These are phyloP conservation scores for Pyxicephalus adspersus DNA, from an alignment of 2,113 vertebrate species.

Conservation along the genomic window DNA sequence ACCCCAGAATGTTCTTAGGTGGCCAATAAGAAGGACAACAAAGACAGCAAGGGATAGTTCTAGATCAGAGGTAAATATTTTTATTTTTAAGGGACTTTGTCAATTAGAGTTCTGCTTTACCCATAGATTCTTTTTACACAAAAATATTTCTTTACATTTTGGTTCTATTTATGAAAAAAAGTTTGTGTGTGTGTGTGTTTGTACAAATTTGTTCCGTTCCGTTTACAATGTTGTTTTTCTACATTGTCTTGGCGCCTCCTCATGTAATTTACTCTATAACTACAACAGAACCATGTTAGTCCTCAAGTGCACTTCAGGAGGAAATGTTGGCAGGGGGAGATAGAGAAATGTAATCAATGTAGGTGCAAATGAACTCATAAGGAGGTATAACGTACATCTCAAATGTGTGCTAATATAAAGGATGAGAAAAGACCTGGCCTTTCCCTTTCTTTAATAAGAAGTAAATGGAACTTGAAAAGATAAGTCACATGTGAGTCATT, in stretches of 20 bases:
- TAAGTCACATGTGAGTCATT: slow-evolving; percentile 59
- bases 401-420: slow-evolving; percentile 25
- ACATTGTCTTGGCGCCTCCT: neutral
- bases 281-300: neutral
- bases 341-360: neutral
- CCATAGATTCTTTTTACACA: too few relatives aligned
- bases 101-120: too few relatives aligned
- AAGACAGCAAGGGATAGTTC: too few relatives aligned
- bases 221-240: too few relatives aligned
- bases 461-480: slow-evolving; percentile 46
- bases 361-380: slow-evolving; percentile 4
- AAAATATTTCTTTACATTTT: too few relatives aligned
- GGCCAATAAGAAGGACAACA: too few relatives aligned
- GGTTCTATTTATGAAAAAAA: too few relatives aligned
- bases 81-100: too few relatives aligned
- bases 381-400: slow-evolving; percentile 14
- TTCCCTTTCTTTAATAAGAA: slow-evolving; percentile 39
- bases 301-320: neutral
- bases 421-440: slow-evolving; percentile 43
- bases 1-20: too few relatives aligned
- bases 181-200: too few relatives aligned
- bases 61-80: too few relatives aligned
- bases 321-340: neutral
- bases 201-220: too few relatives aligned
- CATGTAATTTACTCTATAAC: neutral